Evolutionary conservation across 2,888 invertebrate species (phyloP), one percentile per base, ranked within the genome.

Genomic region (Hoplodrina ambigua): DNA sequence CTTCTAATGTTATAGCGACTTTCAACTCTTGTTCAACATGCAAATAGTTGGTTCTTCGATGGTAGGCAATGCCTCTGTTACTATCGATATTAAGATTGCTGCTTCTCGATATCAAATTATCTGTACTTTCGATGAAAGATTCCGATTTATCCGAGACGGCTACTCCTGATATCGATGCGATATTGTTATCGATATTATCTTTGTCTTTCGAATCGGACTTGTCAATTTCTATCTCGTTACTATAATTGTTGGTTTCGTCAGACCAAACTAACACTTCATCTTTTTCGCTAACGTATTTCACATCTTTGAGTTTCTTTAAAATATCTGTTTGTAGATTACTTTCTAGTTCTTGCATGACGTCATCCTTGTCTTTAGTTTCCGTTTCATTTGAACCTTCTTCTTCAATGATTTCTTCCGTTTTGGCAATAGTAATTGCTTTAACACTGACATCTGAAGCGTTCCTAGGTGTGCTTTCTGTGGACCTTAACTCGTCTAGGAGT

Each of bases 1-100:
- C 94, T 66, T 94, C 94, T 37, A 95, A 80, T 1, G 93, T 92
- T 30, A 95, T 91, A 0, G 95, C 94, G 0, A 94, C 89, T 88
- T 95, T 95, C 0, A 95, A 72, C 75, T 95, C 94, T 7, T 88
- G 88, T 75, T 95, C 94, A 0, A 95, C 91, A 20, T 95, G 93
- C 44, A 95, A 84, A 69, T 95, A 95, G 75, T 95, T 95, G 0
- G 95, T 95, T 30, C 95, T 88, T 81, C 95, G 92, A 69, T 95
- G 91, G 65, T 95, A 95, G 0, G 95, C 94, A 11, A 94, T 93
- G 0, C 95, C 94, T 85, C 94, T 88, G 53, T 92, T 94, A 63
- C 94, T 94, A 64, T 94, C 94, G 13, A 94, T 94, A 49, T 94
- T 93, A 8, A 95, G 75, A 65, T 91, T 91, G 54, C 93, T 92